Evolutionary conservation across 2,888 invertebrate genomes (phyloP).

Genomic region (Troides aeacus): DNA sequence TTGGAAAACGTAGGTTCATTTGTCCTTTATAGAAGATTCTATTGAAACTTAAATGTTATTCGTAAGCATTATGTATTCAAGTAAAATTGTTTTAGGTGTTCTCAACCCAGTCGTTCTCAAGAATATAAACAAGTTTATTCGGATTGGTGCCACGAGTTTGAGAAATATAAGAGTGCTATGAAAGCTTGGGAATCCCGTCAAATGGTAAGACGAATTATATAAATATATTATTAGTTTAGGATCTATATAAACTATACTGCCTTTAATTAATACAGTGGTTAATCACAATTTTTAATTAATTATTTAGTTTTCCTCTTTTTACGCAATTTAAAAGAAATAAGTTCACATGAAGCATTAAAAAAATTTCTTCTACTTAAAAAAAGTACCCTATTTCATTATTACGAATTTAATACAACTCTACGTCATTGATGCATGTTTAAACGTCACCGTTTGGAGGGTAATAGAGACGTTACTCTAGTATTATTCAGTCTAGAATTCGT

Average conservation of each 20-base stretch:
- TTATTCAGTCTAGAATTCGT: too few species aligned
- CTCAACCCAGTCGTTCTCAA: conserved; percentile 79
- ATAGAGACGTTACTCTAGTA: too few species aligned
- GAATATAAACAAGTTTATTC: conserved; percentile 83
- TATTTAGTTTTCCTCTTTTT: too few species aligned
- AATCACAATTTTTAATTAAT: neutral
- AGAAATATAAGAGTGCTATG: conserved; percentile 84
- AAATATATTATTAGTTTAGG: neutral
- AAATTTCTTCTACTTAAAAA: too few species aligned
- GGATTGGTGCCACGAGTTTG: conserved; percentile 87
- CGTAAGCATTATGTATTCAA: neutral
- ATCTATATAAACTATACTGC: neutral
- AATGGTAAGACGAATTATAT: conserved; percentile 66
- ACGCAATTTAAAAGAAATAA: too few species aligned
- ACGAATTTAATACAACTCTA: too few species aligned
- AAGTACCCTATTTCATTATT: too few species aligned
- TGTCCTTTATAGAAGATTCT: conserved; percentile 15
- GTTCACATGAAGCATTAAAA: too few species aligned
- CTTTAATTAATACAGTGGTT: neutral
- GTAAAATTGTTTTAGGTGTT: conserved; percentile 61
- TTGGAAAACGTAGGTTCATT: conserved; percentile 6
- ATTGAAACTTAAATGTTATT: neutral
- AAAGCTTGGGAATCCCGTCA: conserved; percentile 82
- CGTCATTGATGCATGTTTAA: too few species aligned
- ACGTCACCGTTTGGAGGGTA: too few species aligned